A percentile compares a stretch with the other conserved stretches of the same genome.
phyloP scores from a whole-genome alignment of 2,797 vertebrate genomes.

The Poecilia velifera region DNA sequence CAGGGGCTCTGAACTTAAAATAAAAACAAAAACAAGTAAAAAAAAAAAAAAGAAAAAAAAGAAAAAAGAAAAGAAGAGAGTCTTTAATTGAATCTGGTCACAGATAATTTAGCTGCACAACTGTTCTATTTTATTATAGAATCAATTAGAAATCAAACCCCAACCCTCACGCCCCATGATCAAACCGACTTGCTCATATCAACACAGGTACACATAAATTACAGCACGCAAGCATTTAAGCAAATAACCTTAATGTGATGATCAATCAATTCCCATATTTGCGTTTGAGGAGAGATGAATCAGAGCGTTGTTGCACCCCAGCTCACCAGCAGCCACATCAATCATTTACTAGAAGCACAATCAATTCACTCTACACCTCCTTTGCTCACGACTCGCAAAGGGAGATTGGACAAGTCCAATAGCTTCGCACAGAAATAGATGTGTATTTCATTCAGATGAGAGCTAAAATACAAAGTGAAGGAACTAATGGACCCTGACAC shows the following conservation, averaged over 20 bases:
- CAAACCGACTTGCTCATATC: not conserved
- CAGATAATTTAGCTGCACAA: not conserved
- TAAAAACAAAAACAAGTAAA: not conserved
- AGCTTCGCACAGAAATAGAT: constrained; percentile 15
- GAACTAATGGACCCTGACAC: constrained; percentile 48
- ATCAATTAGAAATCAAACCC: constrained; percentile 6
- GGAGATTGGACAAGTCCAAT: constrained; percentile 55
- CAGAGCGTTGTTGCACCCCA: constrained; percentile 26
- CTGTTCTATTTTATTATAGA: not conserved
- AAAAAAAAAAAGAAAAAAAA: not conserved
- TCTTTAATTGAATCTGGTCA: not conserved
- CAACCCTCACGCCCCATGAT: constrained; percentile 1
- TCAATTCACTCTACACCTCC: constrained; percentile 39
- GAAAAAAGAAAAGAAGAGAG: not conserved
- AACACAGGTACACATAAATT: constrained; percentile 16
- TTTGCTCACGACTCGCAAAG: constrained; percentile 19
- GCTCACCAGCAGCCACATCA: constrained; percentile 33
- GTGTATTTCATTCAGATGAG: constrained; percentile 20
- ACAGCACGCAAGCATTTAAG: constrained; percentile 15
- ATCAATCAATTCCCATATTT: constrained; percentile 33
- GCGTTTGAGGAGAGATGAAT: constrained; percentile 7
- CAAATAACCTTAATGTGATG: not conserved
- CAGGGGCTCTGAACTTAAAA: not conserved
- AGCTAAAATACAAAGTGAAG: constrained; percentile 19
- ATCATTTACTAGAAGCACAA: constrained; percentile 36